Conservation (phyloP, 2,888 invertebrate genomes). For the Pyrochroa serraticornis region DNA sequence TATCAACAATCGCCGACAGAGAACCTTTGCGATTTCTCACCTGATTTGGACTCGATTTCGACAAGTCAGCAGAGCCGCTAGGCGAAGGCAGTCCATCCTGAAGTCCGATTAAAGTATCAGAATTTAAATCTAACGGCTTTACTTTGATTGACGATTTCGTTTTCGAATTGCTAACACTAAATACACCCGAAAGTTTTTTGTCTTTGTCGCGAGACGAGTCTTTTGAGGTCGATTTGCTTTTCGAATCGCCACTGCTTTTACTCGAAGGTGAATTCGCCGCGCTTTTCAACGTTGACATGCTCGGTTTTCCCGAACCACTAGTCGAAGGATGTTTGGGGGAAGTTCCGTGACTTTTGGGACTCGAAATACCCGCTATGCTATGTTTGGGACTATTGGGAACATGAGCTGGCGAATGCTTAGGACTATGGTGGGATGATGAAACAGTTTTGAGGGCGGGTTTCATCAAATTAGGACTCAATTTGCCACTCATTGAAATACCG, state of each 20-base stretch:
- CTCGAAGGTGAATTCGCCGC: conserved; percentile 76
- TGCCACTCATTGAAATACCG: conserved; percentile 67
- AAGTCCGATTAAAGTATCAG: conserved; percentile 35
- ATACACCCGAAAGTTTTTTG: conserved; percentile 40
- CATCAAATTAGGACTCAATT: conserved; percentile 63
- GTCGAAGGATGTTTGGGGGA: conserved; percentile 79
- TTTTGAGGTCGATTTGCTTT: conserved; percentile 60
- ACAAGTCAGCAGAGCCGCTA: conserved; percentile 63
- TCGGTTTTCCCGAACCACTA: conserved; percentile 79
- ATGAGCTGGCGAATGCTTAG: conserved; percentile 78
- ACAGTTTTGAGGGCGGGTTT: conserved; percentile 63
- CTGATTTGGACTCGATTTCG: conserved; percentile 65
- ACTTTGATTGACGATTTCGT: conserved; percentile 72
- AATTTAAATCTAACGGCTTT: conserved; percentile 68
- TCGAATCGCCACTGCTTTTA: conserved; percentile 65
- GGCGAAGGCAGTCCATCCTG: conserved; percentile 60
- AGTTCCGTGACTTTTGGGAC: conserved; percentile 76
- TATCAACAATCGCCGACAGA: conserved; percentile 86
- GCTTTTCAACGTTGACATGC: conserved; percentile 86
- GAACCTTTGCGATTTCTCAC: conserved; percentile 75
- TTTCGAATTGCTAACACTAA: conserved; percentile 48
- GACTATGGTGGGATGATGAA: conserved; percentile 65
- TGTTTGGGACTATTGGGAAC: conserved; percentile 74
- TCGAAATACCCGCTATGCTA: conserved; percentile 68
- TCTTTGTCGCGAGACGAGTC: conserved; percentile 51